Conservation (phyloP, 2,797 vertebrate genomes). For the Mus caroli region DNA sequence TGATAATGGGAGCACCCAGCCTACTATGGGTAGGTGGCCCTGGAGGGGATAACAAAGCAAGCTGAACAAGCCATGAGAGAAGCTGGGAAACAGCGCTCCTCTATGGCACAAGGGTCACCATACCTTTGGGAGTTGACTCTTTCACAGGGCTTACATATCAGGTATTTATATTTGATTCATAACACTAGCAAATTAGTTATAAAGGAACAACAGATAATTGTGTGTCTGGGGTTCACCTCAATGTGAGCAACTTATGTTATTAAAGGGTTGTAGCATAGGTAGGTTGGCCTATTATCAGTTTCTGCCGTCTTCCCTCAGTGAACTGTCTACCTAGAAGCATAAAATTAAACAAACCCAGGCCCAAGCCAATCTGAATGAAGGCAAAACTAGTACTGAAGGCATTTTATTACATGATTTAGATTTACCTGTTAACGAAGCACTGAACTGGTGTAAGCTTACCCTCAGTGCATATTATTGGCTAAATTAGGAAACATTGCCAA, state of each 20-base stretch:
- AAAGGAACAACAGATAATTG: not conserved
- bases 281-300: not conserved
- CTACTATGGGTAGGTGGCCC: not conserved
- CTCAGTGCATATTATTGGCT: constrained; percentile 1
- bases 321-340: not conserved
- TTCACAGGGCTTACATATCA: not conserved
- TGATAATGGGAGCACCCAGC: not conserved
- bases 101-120: not conserved
- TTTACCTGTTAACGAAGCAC: constrained; percentile 37
- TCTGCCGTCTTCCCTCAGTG: not conserved
- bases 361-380: constrained; percentile 35
- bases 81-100: not conserved
- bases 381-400: constrained; percentile 5
- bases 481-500: constrained; percentile 18
- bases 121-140: not conserved
- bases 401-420: constrained; percentile 48
- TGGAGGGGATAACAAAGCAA: not conserved
- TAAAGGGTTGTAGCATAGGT: not conserved
- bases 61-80: not conserved
- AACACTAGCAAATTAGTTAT: not conserved
- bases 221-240: not conserved
- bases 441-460: not conserved
- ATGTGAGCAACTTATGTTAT: not conserved
- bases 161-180: not conserved
- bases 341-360: not conserved